Base-by-base conservation (phyloP, 2,797 vertebrate species). In the Ibycter americanus region DNA sequence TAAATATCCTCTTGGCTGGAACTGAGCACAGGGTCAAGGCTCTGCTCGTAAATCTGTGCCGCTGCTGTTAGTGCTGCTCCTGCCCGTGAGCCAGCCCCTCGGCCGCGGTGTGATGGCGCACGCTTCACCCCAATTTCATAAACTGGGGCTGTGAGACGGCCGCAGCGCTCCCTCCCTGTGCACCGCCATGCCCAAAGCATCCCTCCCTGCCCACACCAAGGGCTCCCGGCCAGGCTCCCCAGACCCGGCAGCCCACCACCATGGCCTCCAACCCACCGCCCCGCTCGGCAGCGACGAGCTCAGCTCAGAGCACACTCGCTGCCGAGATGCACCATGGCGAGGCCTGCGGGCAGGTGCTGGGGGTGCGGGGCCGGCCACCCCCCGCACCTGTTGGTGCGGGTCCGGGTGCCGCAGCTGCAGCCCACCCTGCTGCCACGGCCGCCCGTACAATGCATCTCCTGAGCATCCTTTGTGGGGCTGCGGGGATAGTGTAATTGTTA, bases 381-480 rank as follows among this genome's bases (percentile, higher is more conserved):
- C 71, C 71, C 55, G 98, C 98, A 98, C 97, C 98, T 98, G 98
- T 98, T 98, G 95, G 61, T 19, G 88, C 67, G 40, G 93, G 62
- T 59, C 95, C 89, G 62, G 27, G 46, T 11, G 86, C 88, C 40
- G 77, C 97, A 98, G 97, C 98, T 98, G 97, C 97, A 72, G 93
- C 84, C 93, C 82, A 84, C 93, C 95, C 95, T 10, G 26, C 85
- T 2, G 62, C 63, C 46, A 19, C 25, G 34, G 81, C 96, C 52
- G 65, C 86, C 77, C 22, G 34, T 89, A 98, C 98, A 97, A 98
- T 97, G 97, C 93, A 67, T 91, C 96, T 95, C 95, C 95, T 81
- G 27, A 52, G 95, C 96, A 84, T 96, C 98, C 97, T 98, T 98
- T 98, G 97, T 98, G 97, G 94, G 93, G 87, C 89, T 25, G 78